Evolutionary conservation across 2,888 invertebrate species (phyloP), one percentile per base, ranked within the genome.

Genomic region (Noctua janthe): DNA sequence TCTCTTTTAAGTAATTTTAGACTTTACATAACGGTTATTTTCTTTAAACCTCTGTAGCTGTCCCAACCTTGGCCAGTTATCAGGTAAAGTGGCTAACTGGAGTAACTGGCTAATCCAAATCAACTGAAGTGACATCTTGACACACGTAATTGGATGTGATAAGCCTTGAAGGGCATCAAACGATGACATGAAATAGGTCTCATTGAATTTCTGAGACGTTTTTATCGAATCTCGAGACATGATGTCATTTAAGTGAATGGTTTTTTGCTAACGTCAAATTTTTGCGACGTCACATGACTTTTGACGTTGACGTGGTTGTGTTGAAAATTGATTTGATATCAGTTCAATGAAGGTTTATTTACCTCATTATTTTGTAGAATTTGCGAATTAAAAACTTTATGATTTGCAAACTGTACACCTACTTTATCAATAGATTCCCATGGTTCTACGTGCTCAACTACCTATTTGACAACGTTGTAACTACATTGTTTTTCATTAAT

Each of bases 121-220:
- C 83, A 85, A 84, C 62, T 83, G 80, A 74, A 88, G 71, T 86
- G 86, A 84, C 87, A 89, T 84, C 83, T 88, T 83, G 87, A 88
- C 87, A 87, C 81, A 71, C 76, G 86, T 91, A 91, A 92, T 92
- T 90, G 91, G 86, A 90, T 89, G 59, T 82, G 89, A 92, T 91
- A 85, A 80, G 83, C 77, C 84, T 74, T 70, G 91, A 92, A 91
- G 92, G 93, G 90, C 90, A 88, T 75, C 59, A 66, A 76, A 74
- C 74, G 79, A 81, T 80, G 79, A 79, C 67, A 76, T 80, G 74
- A 74, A 74, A 74, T 82, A 78, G 75, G 75, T 82, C 47, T 71
- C 23, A 71, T 70, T 81, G 74, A 80, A 81, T 87, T 66, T 39
- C 64, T 72, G 39, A 39, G 43, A 62, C 47, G n/a, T 39, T 59